These are phyloP conservation scores for Lycocorax pyrrhopterus DNA, from an alignment of 2,113 vertebrate genomes.

Conservation along the genomic window DNA sequence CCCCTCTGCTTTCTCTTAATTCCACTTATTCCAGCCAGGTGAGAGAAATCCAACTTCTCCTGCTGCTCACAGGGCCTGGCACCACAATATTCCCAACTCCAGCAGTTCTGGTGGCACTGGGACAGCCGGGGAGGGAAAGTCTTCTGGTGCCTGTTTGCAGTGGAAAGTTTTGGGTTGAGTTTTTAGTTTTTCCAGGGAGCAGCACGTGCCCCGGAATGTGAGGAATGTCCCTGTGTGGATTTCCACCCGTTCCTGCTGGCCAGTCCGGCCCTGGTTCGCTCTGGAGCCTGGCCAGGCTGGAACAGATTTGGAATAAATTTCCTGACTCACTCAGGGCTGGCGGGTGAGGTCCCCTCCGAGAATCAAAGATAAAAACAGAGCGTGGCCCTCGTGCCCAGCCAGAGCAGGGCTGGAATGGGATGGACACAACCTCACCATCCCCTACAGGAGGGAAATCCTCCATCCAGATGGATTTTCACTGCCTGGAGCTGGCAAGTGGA, in stretches of 20 bases:
- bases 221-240: conserved; percentile 42
- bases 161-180: neutral
- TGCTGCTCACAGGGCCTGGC: neutral
- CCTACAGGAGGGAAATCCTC: fast-evolving
- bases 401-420: neutral
- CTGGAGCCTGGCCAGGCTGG: neutral
- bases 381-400: neutral
- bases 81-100: neutral
- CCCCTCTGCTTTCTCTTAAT: neutral
- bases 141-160: neutral
- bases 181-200: neutral
- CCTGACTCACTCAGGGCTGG: neutral
- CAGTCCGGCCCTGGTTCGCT: neutral
- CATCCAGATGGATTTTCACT: neutral
- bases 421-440: neutral
- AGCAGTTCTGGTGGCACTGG: neutral
- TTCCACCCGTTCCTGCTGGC: neutral
- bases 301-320: neutral
- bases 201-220: neutral
- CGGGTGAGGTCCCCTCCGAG: neutral
- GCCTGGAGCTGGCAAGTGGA: neutral
- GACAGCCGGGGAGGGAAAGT: neutral
- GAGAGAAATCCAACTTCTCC: neutral
- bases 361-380: neutral
- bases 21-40: neutral